These are phyloP conservation scores for Acrobasis suavella DNA, from an alignment of 2,888 invertebrate species.

Conservation along the genomic window DNA sequence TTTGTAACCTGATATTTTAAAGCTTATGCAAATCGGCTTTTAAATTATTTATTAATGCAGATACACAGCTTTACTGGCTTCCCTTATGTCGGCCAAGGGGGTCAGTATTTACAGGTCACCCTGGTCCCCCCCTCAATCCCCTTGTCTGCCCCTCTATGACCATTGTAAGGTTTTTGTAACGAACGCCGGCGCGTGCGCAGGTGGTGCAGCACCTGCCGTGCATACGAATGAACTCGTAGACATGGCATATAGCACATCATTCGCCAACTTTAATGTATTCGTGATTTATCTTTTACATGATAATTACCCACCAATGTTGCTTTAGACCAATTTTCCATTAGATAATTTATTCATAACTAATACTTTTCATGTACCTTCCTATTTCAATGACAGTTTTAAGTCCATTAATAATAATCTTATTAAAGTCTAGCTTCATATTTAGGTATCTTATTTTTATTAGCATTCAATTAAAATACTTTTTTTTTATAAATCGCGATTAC, in stretches of 20 bases:
- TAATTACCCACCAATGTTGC: not conserved
- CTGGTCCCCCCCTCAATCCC: conserved; percentile 22
- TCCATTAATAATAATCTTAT: too few relatives aligned
- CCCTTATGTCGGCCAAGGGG: conserved; percentile 53
- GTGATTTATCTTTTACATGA: not conserved
- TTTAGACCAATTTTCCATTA: too few relatives aligned
- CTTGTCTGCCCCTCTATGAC: conserved; percentile 43
- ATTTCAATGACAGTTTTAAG: too few relatives aligned
- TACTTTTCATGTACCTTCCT: too few relatives aligned
- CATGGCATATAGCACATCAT: conserved; percentile 62
- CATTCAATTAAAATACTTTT: too few relatives aligned
- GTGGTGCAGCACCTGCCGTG: conserved; percentile 79
- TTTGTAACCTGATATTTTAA: conserved; percentile 20
- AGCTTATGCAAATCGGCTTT: conserved; percentile 42
- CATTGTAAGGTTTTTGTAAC: conserved; percentile 70
- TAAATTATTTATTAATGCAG: conserved; percentile 45
- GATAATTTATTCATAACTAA: too few relatives aligned
- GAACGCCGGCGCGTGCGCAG: conserved; percentile 74
- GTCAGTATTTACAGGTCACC: conserved; percentile 38
- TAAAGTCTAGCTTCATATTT: too few relatives aligned
- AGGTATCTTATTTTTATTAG: too few relatives aligned
- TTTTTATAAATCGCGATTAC: too few relatives aligned
- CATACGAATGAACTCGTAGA: conserved; percentile 59
- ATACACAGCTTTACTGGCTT: conserved; percentile 59
- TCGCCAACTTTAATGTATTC: conserved; percentile 38